Percentiles rank a stretch among this genome's conserved stretches.
Evolutionary conservation across 2,888 invertebrate genomes (phyloP).

Genomic region (Sipha maydis): DNA sequence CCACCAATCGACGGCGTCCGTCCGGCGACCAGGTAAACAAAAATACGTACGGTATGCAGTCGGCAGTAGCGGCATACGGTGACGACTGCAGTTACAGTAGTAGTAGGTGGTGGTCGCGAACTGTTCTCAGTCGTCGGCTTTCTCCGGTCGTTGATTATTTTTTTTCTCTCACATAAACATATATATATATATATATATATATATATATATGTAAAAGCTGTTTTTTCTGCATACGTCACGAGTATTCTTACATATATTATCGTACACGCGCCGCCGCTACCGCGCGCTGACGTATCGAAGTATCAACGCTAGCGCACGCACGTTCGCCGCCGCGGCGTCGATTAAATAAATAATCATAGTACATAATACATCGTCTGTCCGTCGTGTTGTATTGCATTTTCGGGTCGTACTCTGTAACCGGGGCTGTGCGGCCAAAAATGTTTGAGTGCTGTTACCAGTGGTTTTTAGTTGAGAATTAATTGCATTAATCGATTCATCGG

Average conservation of each 20-base stretch:
- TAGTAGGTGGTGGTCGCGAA: neutral
- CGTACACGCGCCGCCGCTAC: neutral
- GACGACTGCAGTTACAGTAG: neutral
- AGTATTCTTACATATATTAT: neutral
- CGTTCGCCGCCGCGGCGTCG: neutral
- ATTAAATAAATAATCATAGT: neutral
- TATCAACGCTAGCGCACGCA: neutral
- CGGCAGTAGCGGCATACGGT: neutral
- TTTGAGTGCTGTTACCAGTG: neutral
- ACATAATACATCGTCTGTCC: neutral
- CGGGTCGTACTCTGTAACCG: neutral
- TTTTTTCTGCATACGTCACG: constrained; percentile 54
- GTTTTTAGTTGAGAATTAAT: no score
- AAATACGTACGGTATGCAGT: neutral
- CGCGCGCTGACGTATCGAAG: neutral
- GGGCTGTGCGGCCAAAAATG: neutral
- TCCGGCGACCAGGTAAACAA: constrained; percentile 26
- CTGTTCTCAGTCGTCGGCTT: neutral
- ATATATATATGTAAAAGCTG: neutral
- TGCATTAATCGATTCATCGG: neutral
- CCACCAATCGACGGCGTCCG: neutral
- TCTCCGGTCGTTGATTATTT: neutral
- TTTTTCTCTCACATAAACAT: neutral
- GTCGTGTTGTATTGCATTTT: neutral
- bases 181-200: neutral